phyloP scores from a whole-genome alignment of 2,113 vertebrate genomes.

The Oreotrochilus melanogaster region DNA sequence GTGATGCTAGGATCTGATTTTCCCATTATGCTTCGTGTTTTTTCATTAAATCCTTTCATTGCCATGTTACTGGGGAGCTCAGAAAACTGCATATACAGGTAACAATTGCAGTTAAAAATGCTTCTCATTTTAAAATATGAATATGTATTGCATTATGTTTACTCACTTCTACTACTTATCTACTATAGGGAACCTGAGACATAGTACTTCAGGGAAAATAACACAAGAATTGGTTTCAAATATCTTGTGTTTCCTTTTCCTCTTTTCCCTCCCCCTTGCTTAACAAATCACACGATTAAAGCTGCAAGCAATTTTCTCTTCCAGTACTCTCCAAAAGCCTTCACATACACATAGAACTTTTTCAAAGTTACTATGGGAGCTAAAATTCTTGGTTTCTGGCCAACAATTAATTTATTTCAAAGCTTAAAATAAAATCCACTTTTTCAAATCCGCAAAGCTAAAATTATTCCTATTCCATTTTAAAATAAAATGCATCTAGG shows the following conservation, averaged over 20 bases:
- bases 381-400: slow-evolving; percentile 22
- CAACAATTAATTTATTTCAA: slow-evolving; percentile 38
- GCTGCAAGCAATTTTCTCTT: not conserved
- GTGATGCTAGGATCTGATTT: not conserved
- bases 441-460: slow-evolving; percentile 7
- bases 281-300: not conserved
- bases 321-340: not conserved
- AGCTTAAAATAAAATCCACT: slow-evolving; percentile 8
- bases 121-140: not conserved
- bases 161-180: not conserved
- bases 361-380: not conserved
- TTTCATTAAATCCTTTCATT: not conserved
- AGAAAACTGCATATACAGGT: not conserved
- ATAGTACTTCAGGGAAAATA: not conserved
- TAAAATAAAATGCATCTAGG: not conserved
- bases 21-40: not conserved
- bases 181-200: not conserved
- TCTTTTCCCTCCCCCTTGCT: not conserved
- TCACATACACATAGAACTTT: not conserved
- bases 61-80: not conserved
- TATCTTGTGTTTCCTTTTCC: not conserved
- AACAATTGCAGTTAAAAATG: not conserved
- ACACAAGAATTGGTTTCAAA: not conserved
- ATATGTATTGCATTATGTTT: not conserved
- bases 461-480: slow-evolving; percentile 20